phyloP scores from a whole-genome alignment of 2,888 invertebrate species.

The Eugnorisma glareosa region DNA sequence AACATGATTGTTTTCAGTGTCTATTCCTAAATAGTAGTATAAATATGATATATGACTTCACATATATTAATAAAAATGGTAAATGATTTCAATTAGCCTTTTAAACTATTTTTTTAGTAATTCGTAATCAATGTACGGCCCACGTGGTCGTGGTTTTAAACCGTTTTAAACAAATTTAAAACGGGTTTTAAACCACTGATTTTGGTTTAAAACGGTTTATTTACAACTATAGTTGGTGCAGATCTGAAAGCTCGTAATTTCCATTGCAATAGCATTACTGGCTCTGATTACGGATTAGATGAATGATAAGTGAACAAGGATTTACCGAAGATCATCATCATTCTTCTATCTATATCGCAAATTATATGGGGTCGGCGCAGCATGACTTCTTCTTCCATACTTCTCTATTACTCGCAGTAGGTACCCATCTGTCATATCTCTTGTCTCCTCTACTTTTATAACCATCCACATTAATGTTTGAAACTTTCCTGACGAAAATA shows the following conservation, averaged over 20 bases:
- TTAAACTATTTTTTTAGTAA: no score
- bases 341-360: neutral
- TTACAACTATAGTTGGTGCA: no score
- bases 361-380: neutral
- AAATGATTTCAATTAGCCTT: no score
- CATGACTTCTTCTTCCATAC: neutral
- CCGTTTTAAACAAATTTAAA: no score
- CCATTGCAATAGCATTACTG: neutral
- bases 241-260: neutral
- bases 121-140: no score
- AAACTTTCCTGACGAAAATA: neutral
- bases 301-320: neutral
- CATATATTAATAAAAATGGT: no score
- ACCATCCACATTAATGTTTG: neutral
- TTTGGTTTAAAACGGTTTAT: no score
- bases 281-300: neutral
- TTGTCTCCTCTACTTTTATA: neutral
- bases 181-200: no score
- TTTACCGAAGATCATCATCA: neutral
- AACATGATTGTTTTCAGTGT: no score
- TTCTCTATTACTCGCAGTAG: neutral
- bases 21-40: no score
- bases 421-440: neutral
- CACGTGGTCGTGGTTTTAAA: no score
- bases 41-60: no score